Evolutionary conservation across 1,140 invertebrate species (phyloP).

Genomic region (Vanessa tameamea): DNA sequence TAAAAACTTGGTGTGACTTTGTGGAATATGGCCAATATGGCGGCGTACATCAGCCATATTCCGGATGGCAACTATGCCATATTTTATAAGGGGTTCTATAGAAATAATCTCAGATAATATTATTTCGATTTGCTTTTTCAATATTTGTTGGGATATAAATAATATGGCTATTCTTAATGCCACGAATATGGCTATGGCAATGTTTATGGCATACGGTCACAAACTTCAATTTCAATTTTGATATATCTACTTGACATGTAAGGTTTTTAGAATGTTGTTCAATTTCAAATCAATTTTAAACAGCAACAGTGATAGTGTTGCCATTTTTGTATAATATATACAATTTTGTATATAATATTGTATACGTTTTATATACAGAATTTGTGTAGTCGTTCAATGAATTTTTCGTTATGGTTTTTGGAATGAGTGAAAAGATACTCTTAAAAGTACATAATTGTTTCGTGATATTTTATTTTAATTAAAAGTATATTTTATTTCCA

Average conservation of each 20-base stretch:
- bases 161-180: too few relatives aligned
- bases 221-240: neutral
- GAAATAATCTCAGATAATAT: too few relatives aligned
- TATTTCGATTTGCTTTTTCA: too few relatives aligned
- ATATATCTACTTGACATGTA: too few relatives aligned
- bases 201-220: neutral
- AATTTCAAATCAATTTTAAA: neutral
- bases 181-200: neutral
- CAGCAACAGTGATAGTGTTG: neutral
- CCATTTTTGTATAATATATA: neutral
- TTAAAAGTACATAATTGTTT: neutral
- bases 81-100: too few relatives aligned
- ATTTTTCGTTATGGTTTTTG: too few relatives aligned
- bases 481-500: neutral
- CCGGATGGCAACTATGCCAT: neutral
- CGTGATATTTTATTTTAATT: conserved; percentile 5
- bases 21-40: conserved; percentile 4
- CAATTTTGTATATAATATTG: neutral
- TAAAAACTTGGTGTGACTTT: conserved; percentile 1
- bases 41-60: neutral
- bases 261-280: neutral
- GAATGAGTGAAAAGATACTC: neutral
- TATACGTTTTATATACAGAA: neutral
- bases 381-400: too few relatives aligned
- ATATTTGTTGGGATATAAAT: too few relatives aligned